Percentiles rank a stretch among this genome's conserved stretches.
Evolutionary conservation across 2,113 vertebrate species (phyloP).

Genomic region (Callipepla squamata): DNA sequence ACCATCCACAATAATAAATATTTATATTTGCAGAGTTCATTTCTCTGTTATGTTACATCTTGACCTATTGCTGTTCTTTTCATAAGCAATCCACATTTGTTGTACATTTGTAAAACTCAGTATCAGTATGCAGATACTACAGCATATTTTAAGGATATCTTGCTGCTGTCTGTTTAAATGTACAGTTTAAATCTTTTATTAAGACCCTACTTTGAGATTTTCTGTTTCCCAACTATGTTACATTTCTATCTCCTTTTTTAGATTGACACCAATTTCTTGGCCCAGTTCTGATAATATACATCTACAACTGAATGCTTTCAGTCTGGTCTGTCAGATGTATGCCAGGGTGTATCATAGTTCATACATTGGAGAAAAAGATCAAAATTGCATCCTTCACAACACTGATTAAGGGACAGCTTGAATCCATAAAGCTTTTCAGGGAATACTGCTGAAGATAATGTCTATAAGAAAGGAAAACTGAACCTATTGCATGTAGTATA

Average conservation of each 20-base stretch:
- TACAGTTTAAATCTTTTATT: slow-evolving; percentile 12
- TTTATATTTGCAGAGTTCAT: slow-evolving; percentile 28
- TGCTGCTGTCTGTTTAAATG: not conserved
- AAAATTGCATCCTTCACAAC: slow-evolving; percentile 5
- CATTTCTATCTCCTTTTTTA: slow-evolving; percentile 28
- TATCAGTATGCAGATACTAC: slow-evolving; percentile 6
- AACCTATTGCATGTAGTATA: not conserved
- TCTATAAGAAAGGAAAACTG: slow-evolving; percentile 22
- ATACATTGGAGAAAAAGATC: slow-evolving; percentile 16
- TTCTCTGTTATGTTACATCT: slow-evolving; percentile 4
- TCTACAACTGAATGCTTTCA: slow-evolving; percentile 31
- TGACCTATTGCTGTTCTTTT: slow-evolving; percentile 41
- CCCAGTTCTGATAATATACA: slow-evolving; percentile 20
- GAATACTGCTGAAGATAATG: not conserved
- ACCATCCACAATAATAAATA: slow-evolving; percentile 28
- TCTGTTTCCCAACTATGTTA: not conserved
- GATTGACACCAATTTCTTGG: slow-evolving; percentile 20
- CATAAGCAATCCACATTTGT: slow-evolving; percentile 26
- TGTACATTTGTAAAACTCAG: slow-evolving; percentile 2
- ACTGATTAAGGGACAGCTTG: slow-evolving; percentile 51
- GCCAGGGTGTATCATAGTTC: slow-evolving; percentile 7
- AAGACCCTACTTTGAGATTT: slow-evolving; percentile 31
- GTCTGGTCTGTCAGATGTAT: slow-evolving; percentile 20
- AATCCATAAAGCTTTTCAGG: slow-evolving; percentile 39
- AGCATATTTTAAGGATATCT: not conserved